Evolutionary conservation across 2,888 invertebrate genomes (phyloP).

Genomic region (Baronia brevicornis): DNA sequence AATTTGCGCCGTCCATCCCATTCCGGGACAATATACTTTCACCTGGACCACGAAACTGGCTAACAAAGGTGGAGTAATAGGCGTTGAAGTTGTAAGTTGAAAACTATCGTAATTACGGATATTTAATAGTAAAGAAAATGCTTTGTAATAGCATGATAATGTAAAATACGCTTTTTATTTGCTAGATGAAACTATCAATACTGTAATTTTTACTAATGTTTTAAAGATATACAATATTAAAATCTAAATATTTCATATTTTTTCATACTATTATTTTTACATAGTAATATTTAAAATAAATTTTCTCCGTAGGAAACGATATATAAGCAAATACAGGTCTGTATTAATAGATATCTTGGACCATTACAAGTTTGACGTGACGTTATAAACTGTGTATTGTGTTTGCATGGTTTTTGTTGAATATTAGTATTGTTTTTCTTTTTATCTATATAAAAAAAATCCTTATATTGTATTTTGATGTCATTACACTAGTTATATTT

Average conservation of each 20-base stretch:
- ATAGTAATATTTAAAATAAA: conserved; percentile 39
- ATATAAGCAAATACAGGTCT: conserved; percentile 75
- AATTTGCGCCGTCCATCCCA: conserved; percentile 98
- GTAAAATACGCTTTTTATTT: too few relatives aligned
- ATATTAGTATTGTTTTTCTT: too few relatives aligned
- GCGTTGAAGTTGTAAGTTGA: conserved; percentile 75
- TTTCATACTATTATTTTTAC: conserved; percentile 17
- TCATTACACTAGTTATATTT: too few relatives aligned
- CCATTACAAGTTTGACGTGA: conserved; percentile 46
- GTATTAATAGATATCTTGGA: conserved; percentile 46
- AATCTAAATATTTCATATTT: background rate
- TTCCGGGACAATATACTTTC: conserved; percentile 97
- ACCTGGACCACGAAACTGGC: conserved; percentile 97
- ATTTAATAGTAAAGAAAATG: conserved; percentile 5
- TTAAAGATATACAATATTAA: conserved; percentile 3
- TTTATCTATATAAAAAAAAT: too few relatives aligned
- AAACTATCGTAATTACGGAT: background rate
- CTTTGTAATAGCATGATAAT: too few relatives aligned
- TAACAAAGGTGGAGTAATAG: conserved; percentile 85
- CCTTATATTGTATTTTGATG: too few relatives aligned
- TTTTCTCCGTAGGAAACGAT: conserved; percentile 72
- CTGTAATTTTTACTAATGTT: too few relatives aligned
- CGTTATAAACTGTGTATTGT: conserved; percentile 44
- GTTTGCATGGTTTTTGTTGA: conserved; percentile 35
- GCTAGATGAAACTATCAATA: too few relatives aligned